These are phyloP conservation scores for Chromoteleia sp. DNA, from an alignment of 2,888 invertebrate genomes.

Conservation along the genomic window DNA sequence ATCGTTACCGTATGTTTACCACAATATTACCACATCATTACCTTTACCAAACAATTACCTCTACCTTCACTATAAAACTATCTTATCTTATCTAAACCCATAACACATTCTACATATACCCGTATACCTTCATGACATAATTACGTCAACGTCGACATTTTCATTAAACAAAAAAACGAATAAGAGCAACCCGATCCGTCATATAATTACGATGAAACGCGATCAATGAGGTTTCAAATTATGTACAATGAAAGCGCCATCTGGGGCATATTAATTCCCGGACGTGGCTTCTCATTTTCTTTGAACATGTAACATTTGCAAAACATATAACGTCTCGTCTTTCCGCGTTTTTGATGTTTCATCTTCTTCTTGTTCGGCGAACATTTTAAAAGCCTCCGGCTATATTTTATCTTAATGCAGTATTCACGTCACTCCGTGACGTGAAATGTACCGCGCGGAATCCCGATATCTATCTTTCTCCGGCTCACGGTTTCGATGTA, in stretches of 20 bases:
- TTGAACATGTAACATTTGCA: conserved; percentile 7
- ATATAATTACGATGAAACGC: conserved; percentile 15
- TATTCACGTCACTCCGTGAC: conserved; percentile 41
- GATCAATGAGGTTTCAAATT: conserved; percentile 1
- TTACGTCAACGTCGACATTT: too few species aligned
- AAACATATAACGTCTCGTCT: conserved; percentile 32
- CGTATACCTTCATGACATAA: too few species aligned
- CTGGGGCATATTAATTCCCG: conserved; percentile 27
- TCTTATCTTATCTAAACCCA: too few species aligned
- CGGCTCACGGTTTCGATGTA: conserved; percentile 5
- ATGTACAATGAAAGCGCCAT: conserved; percentile 20
- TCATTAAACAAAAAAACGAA: not conserved
- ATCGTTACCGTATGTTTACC: too few species aligned
- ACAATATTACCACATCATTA: too few species aligned
- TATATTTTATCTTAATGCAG: conserved; percentile 64
- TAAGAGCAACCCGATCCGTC: not conserved
- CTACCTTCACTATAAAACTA: too few species aligned
- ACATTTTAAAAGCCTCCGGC: conserved; percentile 57
- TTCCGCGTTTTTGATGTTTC: conserved; percentile 46
- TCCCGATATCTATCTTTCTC: not conserved
- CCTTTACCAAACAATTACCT: too few species aligned
- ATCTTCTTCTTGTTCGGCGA: conserved; percentile 41
- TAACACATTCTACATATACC: too few species aligned
- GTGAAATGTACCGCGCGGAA: conserved; percentile 18
- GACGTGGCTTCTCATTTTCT: conserved; percentile 23